phyloP scores from a whole-genome alignment of 2,888 invertebrate genomes.

The Noctua janthe region DNA sequence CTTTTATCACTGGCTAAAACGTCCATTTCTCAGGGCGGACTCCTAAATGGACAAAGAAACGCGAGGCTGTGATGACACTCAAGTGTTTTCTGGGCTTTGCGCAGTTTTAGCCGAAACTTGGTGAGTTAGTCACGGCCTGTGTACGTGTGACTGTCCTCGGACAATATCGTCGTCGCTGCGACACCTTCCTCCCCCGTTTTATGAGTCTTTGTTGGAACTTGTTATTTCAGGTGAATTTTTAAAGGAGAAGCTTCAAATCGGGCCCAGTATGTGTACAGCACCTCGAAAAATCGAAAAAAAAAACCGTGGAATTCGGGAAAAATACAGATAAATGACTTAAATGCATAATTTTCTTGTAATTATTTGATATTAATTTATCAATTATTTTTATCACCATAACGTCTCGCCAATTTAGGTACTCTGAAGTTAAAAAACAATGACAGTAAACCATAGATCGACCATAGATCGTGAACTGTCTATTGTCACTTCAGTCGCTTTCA shows the following conservation, averaged over 20 bases:
- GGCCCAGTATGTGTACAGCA: too few species aligned
- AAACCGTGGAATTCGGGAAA: too few species aligned
- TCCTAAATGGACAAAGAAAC: slow-evolving; percentile 79
- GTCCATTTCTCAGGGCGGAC: slow-evolving; percentile 76
- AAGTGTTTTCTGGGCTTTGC: slow-evolving; percentile 73
- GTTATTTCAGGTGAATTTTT: slow-evolving; percentile 46
- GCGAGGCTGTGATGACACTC: slow-evolving; percentile 72
- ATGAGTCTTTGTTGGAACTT: slow-evolving; percentile 44
- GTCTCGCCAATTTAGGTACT: too few species aligned
- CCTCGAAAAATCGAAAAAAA: too few species aligned
- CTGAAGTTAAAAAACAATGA: too few species aligned
- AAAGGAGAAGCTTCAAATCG: neutral
- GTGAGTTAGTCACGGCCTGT: slow-evolving; percentile 59
- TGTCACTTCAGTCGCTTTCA: too few species aligned
- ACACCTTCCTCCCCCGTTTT: slow-evolving; percentile 39
- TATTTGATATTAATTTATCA: too few species aligned
- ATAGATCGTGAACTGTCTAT: too few species aligned
- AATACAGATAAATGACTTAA: too few species aligned
- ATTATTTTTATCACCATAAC: too few species aligned
- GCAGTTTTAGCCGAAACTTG: slow-evolving; percentile 69
- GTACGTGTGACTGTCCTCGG: slow-evolving; percentile 49
- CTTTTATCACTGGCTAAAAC: slow-evolving; percentile 82
- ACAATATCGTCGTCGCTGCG: slow-evolving; percentile 28
- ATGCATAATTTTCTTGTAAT: too few species aligned
- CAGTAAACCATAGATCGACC: too few species aligned